Evolutionary conservation across 2,797 vertebrate genomes (phyloP), one percentile per base, ranked within the genome.

Genomic region (Pelobates cultripes): DNA sequence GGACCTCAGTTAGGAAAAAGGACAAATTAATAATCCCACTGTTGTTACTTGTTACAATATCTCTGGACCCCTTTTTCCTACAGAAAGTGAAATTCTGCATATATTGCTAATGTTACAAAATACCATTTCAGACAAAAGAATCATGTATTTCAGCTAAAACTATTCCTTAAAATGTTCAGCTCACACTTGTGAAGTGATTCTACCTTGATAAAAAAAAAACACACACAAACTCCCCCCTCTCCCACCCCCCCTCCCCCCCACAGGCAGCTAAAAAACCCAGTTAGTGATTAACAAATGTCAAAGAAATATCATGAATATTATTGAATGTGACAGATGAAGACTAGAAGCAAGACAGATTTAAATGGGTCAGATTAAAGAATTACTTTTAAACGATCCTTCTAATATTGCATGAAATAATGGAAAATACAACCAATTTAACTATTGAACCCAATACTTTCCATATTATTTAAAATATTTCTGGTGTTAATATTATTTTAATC

Each of bases 321-420:
- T 81, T 81, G 43, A 76, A 70, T 81, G 43, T 81, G 79, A 75
- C 72, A 70, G 79, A 41, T 77, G 47, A n/a, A 28, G 45, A 43
- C 77, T 77, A 15, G 15, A 15, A 57, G 57, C 14, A 72, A 72
- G 45, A 71, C 44, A 72, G 51, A 82, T 72, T 51, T 15, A 51
- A 75, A n/a, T 28, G 41, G 71, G 66, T 77, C 73, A 70, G 10
- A 70, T 63, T 14, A 70, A 55, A 42, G 28, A 3, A 10, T 17
- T 51, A 51, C 17, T 2, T 68, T 15, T 70, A 47, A 61, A 44
- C 63, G 64, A 43, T 7, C 7, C 53, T 43, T 10, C 42, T 57
- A 57, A 73, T 53, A 57, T 73, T 43, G 70, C 45, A 9, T 43
- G 44, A 67, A 73, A 73, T 55, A 67, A 70, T 70, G 53, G 43